Evolutionary conservation across 2,113 vertebrate species (phyloP).

Genomic region (Cnemophilus loriae): DNA sequence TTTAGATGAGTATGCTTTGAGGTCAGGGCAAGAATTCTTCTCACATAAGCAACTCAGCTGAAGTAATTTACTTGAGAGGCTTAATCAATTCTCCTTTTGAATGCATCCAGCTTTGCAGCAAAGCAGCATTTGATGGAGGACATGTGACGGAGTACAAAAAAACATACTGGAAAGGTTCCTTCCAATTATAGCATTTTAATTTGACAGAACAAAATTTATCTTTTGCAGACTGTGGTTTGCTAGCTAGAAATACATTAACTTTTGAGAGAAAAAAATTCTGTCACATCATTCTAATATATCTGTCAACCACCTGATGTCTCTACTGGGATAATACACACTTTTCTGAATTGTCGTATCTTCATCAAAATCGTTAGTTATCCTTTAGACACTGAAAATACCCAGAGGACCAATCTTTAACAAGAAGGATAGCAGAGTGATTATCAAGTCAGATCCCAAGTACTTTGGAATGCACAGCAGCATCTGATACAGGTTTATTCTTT

Average conservation of each 20-base stretch:
- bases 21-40: background rate
- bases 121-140: background rate
- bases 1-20: background rate
- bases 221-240: background rate
- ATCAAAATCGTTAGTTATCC: background rate
- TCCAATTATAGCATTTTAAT: background rate
- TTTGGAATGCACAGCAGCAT: background rate
- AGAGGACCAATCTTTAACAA: background rate
- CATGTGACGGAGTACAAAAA: background rate
- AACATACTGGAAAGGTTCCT: background rate
- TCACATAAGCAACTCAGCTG: background rate
- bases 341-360: background rate
- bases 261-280: background rate
- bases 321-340: background rate
- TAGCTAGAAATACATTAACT: background rate
- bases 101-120: background rate
- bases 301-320: background rate
- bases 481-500: background rate
- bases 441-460: background rate
- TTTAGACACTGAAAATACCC: background rate
- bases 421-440: background rate
- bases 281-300: background rate
- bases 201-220: background rate
- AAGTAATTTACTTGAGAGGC: slow-evolving; percentile 34
- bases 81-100: slow-evolving; percentile 25